Conservation (phyloP, 2,113 vertebrate species). For the Bufo gargarizans region DNA sequence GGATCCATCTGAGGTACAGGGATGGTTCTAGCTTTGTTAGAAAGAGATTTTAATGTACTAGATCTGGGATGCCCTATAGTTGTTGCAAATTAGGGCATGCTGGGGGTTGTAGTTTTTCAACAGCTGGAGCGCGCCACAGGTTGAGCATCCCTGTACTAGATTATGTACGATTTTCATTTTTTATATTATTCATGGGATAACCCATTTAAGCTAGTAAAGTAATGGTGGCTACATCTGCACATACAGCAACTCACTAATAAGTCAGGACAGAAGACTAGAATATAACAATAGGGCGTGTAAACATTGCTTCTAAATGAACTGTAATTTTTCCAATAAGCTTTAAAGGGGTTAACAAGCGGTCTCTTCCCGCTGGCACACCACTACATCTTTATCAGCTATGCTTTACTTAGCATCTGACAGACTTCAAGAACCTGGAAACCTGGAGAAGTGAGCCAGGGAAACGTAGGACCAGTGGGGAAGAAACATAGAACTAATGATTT, state of each 20-base stretch:
- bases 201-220: no score
- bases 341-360: constrained; percentile 11
- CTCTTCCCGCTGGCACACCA: background rate
- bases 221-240: no score
- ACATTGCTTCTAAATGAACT: background rate
- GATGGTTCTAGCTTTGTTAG: no score
- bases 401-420: constrained; percentile 38
- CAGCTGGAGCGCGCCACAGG: no score
- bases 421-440: background rate
- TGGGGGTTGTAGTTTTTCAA: no score
- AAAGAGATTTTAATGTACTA: no score
- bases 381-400: constrained; percentile 41
- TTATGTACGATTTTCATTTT: no score
- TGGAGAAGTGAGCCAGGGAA: constrained; percentile 7
- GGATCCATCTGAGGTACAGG: no score
- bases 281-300: background rate
- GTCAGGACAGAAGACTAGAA: background rate
- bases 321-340: background rate
- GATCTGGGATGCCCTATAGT: no score
- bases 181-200: no score
- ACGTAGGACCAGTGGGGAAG: background rate
- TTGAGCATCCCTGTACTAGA: no score
- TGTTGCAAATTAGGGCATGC: no score
- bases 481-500: constrained; percentile 27
- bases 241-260: background rate